Evolutionary conservation across 2,113 vertebrate species (phyloP).

Genomic region (Neogobius melanostomus): DNA sequence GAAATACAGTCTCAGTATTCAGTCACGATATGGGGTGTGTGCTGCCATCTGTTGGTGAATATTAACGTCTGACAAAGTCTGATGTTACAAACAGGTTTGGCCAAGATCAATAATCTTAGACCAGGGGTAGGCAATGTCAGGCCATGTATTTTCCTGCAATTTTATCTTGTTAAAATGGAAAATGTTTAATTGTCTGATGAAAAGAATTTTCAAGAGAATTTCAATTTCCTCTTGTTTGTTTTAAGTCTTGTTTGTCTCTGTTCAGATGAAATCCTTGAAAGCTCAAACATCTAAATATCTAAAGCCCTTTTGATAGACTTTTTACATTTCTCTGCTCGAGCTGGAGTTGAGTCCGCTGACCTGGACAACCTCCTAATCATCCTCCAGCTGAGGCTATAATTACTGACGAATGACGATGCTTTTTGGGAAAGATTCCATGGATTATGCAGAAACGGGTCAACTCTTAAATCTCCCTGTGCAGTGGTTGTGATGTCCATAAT

Average conservation of each 20-base stretch:
- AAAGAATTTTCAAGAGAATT: too few relatives aligned
- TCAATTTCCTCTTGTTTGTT: too few relatives aligned
- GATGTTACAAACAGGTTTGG: neutral
- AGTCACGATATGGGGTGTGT: neutral
- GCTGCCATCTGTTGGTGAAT: slow-evolving; percentile 55
- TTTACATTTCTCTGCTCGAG: slow-evolving; percentile 7
- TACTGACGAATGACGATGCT: slow-evolving; percentile 36
- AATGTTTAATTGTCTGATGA: too few relatives aligned
- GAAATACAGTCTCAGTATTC: neutral
- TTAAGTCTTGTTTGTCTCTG: neutral
- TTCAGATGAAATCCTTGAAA: slow-evolving; percentile 47
- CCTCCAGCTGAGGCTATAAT: slow-evolving; percentile 23
- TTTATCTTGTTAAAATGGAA: too few relatives aligned
- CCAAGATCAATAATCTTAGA: neutral
- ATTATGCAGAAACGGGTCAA: slow-evolving; percentile 62
- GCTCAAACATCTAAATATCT: slow-evolving; percentile 33
- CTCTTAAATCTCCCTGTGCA: slow-evolving; percentile 62
- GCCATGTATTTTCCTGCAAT: too few relatives aligned
- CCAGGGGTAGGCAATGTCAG: too few relatives aligned
- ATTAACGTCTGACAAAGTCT: neutral
- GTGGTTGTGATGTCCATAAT: too few relatives aligned
- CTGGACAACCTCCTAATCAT: slow-evolving; percentile 34
- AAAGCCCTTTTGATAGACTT: too few relatives aligned
- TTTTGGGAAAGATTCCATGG: slow-evolving; percentile 48
- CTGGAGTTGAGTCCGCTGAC: slow-evolving; percentile 26